A percentile compares a stretch with the other conserved stretches of the same genome.
phyloP scores from a whole-genome alignment of 1,140 invertebrate species.

The Cotesia glomerata region DNA sequence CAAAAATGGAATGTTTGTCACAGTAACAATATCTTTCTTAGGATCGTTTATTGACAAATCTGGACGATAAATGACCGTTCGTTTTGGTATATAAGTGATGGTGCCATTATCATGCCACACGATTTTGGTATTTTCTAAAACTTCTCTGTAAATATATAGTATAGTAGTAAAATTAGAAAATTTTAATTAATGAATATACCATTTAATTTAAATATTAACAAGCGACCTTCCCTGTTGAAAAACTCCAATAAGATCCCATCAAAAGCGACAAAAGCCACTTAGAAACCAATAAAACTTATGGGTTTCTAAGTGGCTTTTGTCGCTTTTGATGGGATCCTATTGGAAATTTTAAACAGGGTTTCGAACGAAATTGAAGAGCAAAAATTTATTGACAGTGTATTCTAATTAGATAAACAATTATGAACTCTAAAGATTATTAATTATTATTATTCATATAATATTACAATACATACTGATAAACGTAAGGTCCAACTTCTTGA shows the following conservation, averaged over 20 bases:
- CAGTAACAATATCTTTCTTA: slow-evolving; percentile 68
- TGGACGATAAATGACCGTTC: slow-evolving; percentile 70
- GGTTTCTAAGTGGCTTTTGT: no score
- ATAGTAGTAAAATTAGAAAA: not conserved
- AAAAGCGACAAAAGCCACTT: no score
- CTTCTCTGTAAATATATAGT: slow-evolving; percentile 66
- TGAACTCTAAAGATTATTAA: not conserved
- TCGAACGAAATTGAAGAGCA: no score
- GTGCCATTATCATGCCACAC: slow-evolving; percentile 78
- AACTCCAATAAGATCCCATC: no score
- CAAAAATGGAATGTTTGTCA: slow-evolving; percentile 81
- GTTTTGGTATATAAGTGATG: slow-evolving; percentile 74
- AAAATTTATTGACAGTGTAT: no score
- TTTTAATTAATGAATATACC: not conserved
- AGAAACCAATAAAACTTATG: no score
- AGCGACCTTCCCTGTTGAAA: no score
- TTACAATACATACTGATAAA: slow-evolving; percentile 74
- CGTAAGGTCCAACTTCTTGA: slow-evolving; percentile 83
- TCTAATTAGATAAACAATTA: no score
- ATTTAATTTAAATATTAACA: no score
- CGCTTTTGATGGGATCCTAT: no score
- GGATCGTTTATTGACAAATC: slow-evolving; percentile 75
- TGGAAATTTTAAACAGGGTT: no score
- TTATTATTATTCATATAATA: slow-evolving; percentile 1
- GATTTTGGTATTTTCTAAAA: slow-evolving; percentile 71